Base-by-base conservation (phyloP, 2,888 invertebrate species). In the Napeogenes sylphis region DNA sequence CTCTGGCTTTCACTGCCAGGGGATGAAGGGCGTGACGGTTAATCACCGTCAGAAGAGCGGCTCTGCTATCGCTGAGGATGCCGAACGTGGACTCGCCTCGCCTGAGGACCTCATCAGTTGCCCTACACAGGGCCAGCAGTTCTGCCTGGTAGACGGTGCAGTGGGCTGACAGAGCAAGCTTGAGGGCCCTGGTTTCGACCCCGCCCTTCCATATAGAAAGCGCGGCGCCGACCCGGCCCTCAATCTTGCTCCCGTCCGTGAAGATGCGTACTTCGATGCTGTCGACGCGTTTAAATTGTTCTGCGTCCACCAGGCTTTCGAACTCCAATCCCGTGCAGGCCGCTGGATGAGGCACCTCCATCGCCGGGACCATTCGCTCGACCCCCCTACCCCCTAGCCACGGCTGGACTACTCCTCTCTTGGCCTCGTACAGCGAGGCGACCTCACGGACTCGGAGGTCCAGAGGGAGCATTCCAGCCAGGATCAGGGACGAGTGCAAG, bases 391-490 rank as follows among this genome's bases (percentile, higher is more conserved):
- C 72, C 4, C 58, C 65, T 8, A 69, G n/a, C 14, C 12, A 58
- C 13, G 12, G 33, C 59, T 2, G 60, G 12, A 61, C 6, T 6
- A 55, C n/a, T 12, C 70, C 69, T 35, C 57, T 70, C 58, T 55
- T 71, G 2, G 60, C 64, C 58, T 65, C 67, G 38, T 70, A 72
- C 8, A 71, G 53, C 2, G 63, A 4, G 6, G 67, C 66, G 13
- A 59, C 64, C 45, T 74, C 72, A 1, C 42, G 55, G 5, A 69
- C 55, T 0, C 70, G 42, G 1, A 71, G 61, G 62, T 70, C 70
- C 0, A 71, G 62, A 8, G 71, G 69, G 2, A 71, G 67, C n/a
- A 71, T 33, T 56, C 69, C 69, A 1, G 69, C 61, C 8, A 70
- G 61, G 3, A 65, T 6, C n/a, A 70, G 53, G 8, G 71, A 65